A percentile compares a stretch with the other conserved stretches of the same genome.
Evolutionary conservation across 1,140 invertebrate genomes (phyloP).

Genomic region (Drosophila ercepeae): DNA sequence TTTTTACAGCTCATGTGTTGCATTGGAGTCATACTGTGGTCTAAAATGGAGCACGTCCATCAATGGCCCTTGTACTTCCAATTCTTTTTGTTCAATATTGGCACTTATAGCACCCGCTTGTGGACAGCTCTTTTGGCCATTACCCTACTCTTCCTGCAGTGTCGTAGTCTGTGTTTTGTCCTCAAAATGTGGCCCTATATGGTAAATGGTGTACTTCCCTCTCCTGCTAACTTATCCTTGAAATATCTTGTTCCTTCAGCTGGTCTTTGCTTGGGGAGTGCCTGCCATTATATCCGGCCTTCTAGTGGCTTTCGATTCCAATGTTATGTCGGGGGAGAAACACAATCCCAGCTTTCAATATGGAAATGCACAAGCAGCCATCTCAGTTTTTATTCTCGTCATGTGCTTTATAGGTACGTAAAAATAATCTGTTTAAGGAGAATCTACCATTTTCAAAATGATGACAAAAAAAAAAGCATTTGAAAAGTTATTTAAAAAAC

Average conservation of each 20-base stretch:
- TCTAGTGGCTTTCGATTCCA: conserved; percentile 84
- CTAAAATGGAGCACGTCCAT: conserved; percentile 84
- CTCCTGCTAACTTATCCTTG: not conserved
- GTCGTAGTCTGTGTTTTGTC: conserved; percentile 91
- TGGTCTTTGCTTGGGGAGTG: conserved; percentile 90
- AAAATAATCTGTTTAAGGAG: not conserved
- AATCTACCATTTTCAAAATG: not conserved
- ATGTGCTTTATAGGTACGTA: conserved; percentile 88
- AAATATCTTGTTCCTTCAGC: conserved; percentile 84
- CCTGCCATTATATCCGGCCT: conserved; percentile 85
- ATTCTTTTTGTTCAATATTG: conserved; percentile 89
- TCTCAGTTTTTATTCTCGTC: conserved; percentile 87
- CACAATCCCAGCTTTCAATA: conserved; percentile 92
- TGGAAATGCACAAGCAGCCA: conserved; percentile 89
- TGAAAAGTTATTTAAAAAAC: conserved; percentile 56
- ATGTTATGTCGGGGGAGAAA: conserved; percentile 85
- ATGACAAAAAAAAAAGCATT: conserved; percentile 33
- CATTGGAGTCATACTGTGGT: conserved; percentile 89
- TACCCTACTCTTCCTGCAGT: conserved; percentile 92
- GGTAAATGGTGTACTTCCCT: conserved; percentile 30
- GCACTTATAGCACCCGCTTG: conserved; percentile 91
- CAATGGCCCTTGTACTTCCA: conserved; percentile 88
- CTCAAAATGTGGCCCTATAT: conserved; percentile 88
- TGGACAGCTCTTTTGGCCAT: conserved; percentile 93
- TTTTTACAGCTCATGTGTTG: conserved; percentile 86